Conservation (phyloP, 2,888 invertebrate genomes). For the Sphaerophoria rueppellii region DNA sequence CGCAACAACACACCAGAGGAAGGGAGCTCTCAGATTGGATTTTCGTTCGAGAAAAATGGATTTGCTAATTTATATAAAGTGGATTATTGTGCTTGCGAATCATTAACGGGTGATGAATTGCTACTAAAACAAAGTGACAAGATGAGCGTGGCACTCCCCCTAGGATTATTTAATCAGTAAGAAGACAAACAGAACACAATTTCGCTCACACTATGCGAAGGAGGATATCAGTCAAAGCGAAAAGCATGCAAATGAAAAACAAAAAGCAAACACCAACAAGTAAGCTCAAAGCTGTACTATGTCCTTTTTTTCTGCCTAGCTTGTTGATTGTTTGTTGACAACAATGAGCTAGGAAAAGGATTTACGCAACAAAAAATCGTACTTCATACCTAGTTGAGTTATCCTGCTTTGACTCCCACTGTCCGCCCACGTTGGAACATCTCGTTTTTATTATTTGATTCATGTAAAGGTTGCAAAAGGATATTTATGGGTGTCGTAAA, state of each 20-base stretch:
- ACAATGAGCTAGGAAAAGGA: slow-evolving; percentile 49
- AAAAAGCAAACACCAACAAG: neutral
- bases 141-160: slow-evolving; percentile 38
- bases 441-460: slow-evolving; percentile 5
- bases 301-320: slow-evolving; percentile 29
- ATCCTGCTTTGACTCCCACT: neutral
- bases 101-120: slow-evolving; percentile 71
- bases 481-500: neutral
- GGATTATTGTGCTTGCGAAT: slow-evolving; percentile 70
- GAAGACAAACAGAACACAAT: slow-evolving; percentile 58
- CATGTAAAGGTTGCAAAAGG: neutral
- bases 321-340: slow-evolving; percentile 52
- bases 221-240: slow-evolving; percentile 56
- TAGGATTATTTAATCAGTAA: slow-evolving; percentile 68
- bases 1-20: neutral
- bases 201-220: slow-evolving; percentile 41
- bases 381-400: neutral
- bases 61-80: slow-evolving; percentile 72
- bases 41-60: slow-evolving; percentile 61
- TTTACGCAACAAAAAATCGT: slow-evolving; percentile 24
- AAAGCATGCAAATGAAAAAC: slow-evolving; percentile 47
- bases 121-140: slow-evolving; percentile 51
- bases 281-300: slow-evolving; percentile 8
- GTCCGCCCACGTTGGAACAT: slow-evolving; percentile 17
- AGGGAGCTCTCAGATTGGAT: neutral